These are phyloP conservation scores for Laticauda laticaudata DNA, from an alignment of 2,113 vertebrate genomes.

Conservation along the genomic window DNA sequence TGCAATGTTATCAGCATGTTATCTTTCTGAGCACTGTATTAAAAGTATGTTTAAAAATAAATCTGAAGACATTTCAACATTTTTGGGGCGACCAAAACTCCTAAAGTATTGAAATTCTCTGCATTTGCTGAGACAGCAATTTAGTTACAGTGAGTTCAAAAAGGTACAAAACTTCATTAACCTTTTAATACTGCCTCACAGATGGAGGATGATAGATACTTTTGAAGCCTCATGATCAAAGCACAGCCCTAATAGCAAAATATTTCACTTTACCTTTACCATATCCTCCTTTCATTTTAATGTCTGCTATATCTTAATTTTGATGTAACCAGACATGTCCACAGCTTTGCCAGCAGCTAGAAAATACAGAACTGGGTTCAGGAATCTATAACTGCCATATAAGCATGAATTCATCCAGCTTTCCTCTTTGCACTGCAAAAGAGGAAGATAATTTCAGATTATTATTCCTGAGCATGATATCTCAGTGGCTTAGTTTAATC, in stretches of 20 bases:
- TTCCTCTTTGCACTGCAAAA: neutral
- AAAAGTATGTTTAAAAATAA: conserved; percentile 60
- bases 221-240: conserved; percentile 72
- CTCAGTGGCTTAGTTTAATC: conserved; percentile 29
- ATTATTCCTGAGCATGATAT: conserved; percentile 2
- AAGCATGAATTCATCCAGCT: conserved; percentile 12
- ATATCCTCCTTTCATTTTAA: conserved; percentile 64
- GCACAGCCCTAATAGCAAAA: conserved; percentile 65
- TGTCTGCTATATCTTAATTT: conserved; percentile 61
- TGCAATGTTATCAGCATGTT: conserved; percentile 41
- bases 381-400: conserved; percentile 14
- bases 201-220: conserved; percentile 65
- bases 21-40: conserved; percentile 42
- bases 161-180: conserved; percentile 76
- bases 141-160: conserved; percentile 65
- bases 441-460: too few relatives aligned
- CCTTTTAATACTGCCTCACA: conserved; percentile 73
- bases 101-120: conserved; percentile 50
- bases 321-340: conserved; percentile 43
- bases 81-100: conserved; percentile 41
- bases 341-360: conserved; percentile 32
- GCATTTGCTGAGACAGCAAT: conserved; percentile 67
- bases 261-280: conserved; percentile 66
- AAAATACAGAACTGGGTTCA: conserved; percentile 57
- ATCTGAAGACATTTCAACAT: conserved; percentile 48